These are phyloP conservation scores for Ginglymostoma cirratum DNA, from an alignment of 2,113 vertebrate species.

Conservation along the genomic window DNA sequence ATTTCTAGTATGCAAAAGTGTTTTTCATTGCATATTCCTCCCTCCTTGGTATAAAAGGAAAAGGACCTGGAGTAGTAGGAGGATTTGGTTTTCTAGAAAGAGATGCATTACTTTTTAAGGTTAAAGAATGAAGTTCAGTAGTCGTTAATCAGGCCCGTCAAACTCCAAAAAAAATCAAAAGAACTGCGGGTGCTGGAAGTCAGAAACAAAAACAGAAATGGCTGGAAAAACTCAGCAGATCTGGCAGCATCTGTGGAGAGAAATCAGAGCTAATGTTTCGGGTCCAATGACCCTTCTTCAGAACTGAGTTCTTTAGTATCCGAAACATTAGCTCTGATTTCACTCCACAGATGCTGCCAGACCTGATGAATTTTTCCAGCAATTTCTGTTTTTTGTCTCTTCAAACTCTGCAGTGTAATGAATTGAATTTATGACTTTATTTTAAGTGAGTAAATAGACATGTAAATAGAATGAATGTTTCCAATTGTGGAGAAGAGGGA, in stretches of 20 bases:
- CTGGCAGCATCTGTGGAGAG: no score
- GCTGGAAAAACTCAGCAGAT: no score
- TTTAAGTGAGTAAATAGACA: not conserved
- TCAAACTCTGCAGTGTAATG: not conserved
- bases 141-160: not conserved
- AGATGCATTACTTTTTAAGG: not conserved
- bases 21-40: not conserved
- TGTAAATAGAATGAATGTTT: not conserved
- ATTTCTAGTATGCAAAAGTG: not conserved
- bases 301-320: no score
- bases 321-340: no score
- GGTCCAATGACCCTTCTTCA: no score
- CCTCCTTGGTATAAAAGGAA: not conserved
- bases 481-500: not conserved
- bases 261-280: no score
- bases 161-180: not conserved
- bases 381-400: no score
- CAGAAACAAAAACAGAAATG: no score
- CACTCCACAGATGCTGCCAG: no score
- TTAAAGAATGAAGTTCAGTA: not conserved
- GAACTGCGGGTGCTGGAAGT: no score
- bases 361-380: no score
- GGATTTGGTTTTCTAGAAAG: not conserved
- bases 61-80: not conserved
- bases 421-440: not conserved